A percentile compares a stretch with the other conserved stretches of the same genome.
Conservation (phyloP, 1,140 invertebrate species). For the Zeugodacus cucurbitae region DNA sequence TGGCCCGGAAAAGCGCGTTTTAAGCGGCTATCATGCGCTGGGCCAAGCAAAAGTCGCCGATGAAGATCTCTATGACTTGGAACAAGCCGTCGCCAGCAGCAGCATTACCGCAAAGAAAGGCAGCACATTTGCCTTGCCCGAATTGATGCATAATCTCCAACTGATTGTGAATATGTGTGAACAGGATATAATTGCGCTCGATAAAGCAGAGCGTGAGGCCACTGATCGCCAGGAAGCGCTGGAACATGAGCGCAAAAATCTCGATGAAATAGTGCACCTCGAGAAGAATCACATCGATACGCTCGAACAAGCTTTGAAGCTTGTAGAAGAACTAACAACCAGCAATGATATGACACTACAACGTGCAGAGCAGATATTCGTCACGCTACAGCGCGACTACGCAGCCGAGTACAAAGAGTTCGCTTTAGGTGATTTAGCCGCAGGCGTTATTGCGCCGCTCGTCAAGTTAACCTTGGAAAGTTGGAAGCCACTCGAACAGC, state of each 20-base stretch:
- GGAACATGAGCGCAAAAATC: slow-evolving; percentile 80
- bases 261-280: slow-evolving; percentile 77
- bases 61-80: slow-evolving; percentile 72
- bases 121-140: slow-evolving; percentile 78
- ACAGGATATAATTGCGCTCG: slow-evolving; percentile 93
- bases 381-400: slow-evolving; percentile 74
- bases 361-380: slow-evolving; percentile 79
- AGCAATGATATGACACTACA: slow-evolving; percentile 74
- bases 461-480: slow-evolving; percentile 75
- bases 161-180: slow-evolving; percentile 92
- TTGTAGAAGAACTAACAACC: slow-evolving; percentile 77
- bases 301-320: slow-evolving; percentile 76
- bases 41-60: slow-evolving; percentile 72
- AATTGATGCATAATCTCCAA: slow-evolving; percentile 92
- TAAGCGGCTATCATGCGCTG: slow-evolving; percentile 94
- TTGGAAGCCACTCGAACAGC: slow-evolving; percentile 82
- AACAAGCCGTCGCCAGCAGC: slow-evolving; percentile 12
- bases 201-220: slow-evolving; percentile 79
- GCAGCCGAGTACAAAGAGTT: slow-evolving; percentile 71
- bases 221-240: slow-evolving; percentile 83
- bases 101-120: slow-evolving; percentile 72
- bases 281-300: slow-evolving; percentile 80
- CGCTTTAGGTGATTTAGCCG: slow-evolving; percentile 74
- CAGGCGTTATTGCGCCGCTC: slow-evolving; percentile 73
- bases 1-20: slow-evolving; percentile 90